Base-by-base conservation (phyloP, 2,113 vertebrate genomes). In the Corynorhinus townsendii region DNA sequence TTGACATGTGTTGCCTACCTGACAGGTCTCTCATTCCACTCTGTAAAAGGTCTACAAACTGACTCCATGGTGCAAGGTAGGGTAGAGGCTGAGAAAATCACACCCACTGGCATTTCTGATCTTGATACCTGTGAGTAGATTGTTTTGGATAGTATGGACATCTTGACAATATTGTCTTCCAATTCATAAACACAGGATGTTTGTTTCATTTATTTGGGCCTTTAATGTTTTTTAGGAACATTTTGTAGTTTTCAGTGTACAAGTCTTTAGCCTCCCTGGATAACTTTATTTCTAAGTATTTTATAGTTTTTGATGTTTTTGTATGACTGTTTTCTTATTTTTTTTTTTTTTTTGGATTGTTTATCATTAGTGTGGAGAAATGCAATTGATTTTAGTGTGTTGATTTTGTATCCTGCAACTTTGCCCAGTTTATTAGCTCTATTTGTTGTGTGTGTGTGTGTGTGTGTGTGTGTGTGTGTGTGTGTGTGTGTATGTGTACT, bases 261-360 rank as follows among this genome's bases (percentile, higher is more conserved):
- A 88, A 35, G 19, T 81, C 40, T 77, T 88, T 91, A 38, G n/a
- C 6, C 15, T 95, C 22, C 4, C 62, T 86, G 20, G 43, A 81
- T 71, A 93, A 81, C 6, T 85, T 91, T 95, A 85, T 91, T 91
- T 33, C 40, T 69, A 14, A 73, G 33, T 49, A 86, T 91, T 89
- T 81, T 69, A n/a, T 92, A 62, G 7, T 94, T 90, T 89, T 85
- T 81, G 59, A 33, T 84, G 33, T 26, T 88, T 71, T 77, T 91
- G 7, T 47, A 84, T 64, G 68, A 66, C 85, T 91, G 26, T 81
- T 96, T 75, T 62, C 35, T 86, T 68, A 43, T n/a, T 84, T 54
- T 88, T 3, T 22, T 84, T 54, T 88, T 3, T 22, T 69, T 76
- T 79, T 96, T 89, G n/a, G 40, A 68, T 24, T 80, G 5, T 69